These are phyloP conservation scores for Ceratotherium simum DNA, from an alignment of 2,113 vertebrate genomes.

Conservation along the genomic window DNA sequence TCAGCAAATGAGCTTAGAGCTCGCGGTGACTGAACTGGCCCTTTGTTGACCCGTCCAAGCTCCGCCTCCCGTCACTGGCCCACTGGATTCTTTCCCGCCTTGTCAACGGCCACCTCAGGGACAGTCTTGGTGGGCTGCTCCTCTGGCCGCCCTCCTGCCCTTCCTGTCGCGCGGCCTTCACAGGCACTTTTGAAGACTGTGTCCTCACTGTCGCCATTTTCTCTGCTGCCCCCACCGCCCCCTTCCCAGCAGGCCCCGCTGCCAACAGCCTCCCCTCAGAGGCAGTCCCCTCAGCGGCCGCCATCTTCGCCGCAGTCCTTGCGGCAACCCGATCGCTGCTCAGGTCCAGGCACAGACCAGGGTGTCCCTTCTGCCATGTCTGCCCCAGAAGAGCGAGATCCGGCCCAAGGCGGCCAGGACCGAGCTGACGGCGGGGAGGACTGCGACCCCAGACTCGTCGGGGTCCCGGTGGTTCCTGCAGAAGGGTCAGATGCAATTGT, in stretches of 20 bases:
- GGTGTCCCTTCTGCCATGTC: not conserved
- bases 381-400: accelerated
- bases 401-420: accelerated
- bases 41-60: not conserved
- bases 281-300: accelerated
- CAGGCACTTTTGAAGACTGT: accelerated
- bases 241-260: accelerated
- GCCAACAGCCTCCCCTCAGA: accelerated
- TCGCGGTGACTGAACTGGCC: accelerated
- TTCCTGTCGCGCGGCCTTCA: accelerated
- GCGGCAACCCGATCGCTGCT: too few species aligned
- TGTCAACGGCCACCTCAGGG: accelerated
- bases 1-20: slow-evolving; percentile 28
- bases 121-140: accelerated
- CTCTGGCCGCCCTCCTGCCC: accelerated
- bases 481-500: not conserved
- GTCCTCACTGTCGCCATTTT: accelerated
- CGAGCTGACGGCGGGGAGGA: not conserved
- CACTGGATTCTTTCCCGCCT: not conserved
- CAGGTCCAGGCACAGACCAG: not conserved
- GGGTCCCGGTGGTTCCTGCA: accelerated
- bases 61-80: accelerated
- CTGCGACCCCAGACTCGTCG: accelerated
- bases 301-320: not conserved
- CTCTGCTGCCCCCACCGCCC: accelerated